Conservation (phyloP, 2,113 vertebrate species). For the Heliornis fulica region DNA sequence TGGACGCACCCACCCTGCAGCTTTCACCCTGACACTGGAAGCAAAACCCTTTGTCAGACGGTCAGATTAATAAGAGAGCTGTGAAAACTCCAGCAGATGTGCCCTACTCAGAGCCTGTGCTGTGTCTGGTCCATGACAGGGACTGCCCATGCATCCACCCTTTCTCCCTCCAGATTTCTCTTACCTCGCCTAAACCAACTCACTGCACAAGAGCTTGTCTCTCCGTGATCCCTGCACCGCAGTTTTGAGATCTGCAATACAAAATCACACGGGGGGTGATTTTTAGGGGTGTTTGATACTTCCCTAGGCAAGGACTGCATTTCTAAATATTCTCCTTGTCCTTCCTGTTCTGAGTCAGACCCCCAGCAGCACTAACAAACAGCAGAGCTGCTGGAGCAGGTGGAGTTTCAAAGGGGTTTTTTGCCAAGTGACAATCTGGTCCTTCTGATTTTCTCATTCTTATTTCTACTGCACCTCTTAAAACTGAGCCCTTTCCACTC, state of each 20-base stretch:
- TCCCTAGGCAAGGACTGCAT: not conserved
- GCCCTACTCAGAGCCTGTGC: accelerated
- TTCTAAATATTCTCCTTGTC: not conserved
- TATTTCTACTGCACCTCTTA: not conserved
- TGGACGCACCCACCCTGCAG: not conserved
- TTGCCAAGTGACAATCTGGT: accelerated
- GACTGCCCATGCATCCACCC: not conserved
- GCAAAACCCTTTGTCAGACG: not conserved
- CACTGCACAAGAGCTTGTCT: not conserved
- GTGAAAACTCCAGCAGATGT: accelerated
- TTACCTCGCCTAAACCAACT: not conserved
- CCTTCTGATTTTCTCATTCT: not conserved
- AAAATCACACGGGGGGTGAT: accelerated
- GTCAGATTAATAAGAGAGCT: accelerated
- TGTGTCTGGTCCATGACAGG: accelerated
- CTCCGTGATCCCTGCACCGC: not conserved
- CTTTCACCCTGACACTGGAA: not conserved
- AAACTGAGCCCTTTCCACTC: not conserved
- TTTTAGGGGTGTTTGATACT: not conserved
- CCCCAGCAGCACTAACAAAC: not conserved
- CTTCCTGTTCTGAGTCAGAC: not conserved
- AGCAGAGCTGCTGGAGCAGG: not conserved
- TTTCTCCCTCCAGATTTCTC: not conserved
- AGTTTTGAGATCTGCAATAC: not conserved
- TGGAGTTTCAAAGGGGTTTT: accelerated